Percentiles rank a stretch among this genome's conserved stretches.
phyloP scores from a whole-genome alignment of 2,888 invertebrate species.

The Dexiosoma caninum region DNA sequence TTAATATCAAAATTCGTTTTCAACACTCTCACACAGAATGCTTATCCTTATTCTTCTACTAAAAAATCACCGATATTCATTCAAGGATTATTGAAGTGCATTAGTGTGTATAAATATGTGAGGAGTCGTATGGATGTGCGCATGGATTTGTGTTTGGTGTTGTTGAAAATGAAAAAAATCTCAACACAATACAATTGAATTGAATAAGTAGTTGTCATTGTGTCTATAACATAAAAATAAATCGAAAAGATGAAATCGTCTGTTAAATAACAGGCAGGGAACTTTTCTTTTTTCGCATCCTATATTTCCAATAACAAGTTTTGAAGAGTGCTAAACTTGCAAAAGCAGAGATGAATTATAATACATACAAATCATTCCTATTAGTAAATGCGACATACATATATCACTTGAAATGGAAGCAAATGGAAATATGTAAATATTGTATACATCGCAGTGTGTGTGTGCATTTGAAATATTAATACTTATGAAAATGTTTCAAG shows the following conservation, averaged over 20 bases:
- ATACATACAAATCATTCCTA: background rate
- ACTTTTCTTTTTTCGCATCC: background rate
- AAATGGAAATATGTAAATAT: background rate
- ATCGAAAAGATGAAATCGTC: constrained; percentile 45
- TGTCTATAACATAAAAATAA: background rate
- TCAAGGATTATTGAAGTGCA: constrained; percentile 13
- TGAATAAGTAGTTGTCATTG: constrained; percentile 52
- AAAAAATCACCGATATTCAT: background rate
- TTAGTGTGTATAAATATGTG: background rate
- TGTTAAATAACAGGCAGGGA: constrained; percentile 25
- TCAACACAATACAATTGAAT: constrained; percentile 43
- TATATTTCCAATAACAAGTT: constrained; percentile 19
- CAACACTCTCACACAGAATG: background rate
- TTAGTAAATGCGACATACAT: constrained; percentile 55
- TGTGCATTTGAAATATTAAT: constrained; percentile 34
- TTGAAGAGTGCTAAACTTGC: background rate
- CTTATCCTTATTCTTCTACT: background rate
- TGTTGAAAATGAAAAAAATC: constrained; percentile 18
- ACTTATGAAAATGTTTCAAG: constrained; percentile 51
- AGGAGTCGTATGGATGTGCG: background rate
- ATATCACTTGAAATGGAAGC: constrained; percentile 41
- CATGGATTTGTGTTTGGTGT: background rate
- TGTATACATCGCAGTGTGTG: background rate
- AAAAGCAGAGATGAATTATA: constrained; percentile 16
- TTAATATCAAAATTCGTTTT: background rate